A percentile compares a stretch with the other conserved stretches of the same genome.
phyloP scores from a whole-genome alignment of 2,888 invertebrate species.

The Lasioglossum figueresi region DNA sequence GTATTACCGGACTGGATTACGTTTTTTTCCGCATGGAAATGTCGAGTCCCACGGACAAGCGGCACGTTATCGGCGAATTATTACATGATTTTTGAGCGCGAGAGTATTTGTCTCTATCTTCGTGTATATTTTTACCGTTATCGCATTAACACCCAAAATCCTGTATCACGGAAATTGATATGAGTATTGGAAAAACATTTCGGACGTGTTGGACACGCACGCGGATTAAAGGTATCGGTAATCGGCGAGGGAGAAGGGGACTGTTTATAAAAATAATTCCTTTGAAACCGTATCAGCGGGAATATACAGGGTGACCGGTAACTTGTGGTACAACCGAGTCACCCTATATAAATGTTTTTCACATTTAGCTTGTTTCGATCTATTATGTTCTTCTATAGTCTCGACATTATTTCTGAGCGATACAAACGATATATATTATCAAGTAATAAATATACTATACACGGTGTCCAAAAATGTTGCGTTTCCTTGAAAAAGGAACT shows the following conservation, averaged over 20 bases:
- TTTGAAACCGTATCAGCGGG: background rate
- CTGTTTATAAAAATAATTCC: background rate
- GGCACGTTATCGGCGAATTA: constrained; percentile 3
- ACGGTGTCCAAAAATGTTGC: too few species aligned
- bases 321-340: background rate
- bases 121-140: constrained; percentile 7
- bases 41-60: background rate
- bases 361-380: background rate
- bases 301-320: background rate
- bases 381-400: too few species aligned
- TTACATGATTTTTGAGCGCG: background rate
- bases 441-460: too few species aligned
- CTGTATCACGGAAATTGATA: background rate
- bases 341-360: background rate
- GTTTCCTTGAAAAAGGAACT: too few species aligned
- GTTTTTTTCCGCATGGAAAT: background rate
- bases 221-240: background rate
- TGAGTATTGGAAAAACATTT: constrained; percentile 9
- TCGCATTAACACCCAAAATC: background rate
- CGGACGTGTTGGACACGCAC: background rate
- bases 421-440: too few species aligned
- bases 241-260: too few species aligned
- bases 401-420: too few species aligned
- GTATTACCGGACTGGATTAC: background rate
- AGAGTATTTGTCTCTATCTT: background rate